These are phyloP conservation scores for Scaptomyza parva DNA, from an alignment of 2,888 invertebrate genomes.

Conservation along the genomic window DNA sequence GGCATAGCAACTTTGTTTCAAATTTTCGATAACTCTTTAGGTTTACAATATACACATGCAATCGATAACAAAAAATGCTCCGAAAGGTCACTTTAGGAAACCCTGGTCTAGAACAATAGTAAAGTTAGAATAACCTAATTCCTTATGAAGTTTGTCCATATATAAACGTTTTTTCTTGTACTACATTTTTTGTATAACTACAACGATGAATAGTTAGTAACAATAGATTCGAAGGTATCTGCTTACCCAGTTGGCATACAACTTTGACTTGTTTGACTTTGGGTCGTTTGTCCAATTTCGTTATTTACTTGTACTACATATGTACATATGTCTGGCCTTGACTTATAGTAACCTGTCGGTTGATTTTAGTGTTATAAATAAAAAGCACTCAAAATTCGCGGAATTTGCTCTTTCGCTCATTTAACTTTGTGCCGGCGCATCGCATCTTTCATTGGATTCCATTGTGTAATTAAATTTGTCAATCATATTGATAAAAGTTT, in stretches of 20 bases:
- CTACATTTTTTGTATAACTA: too few species aligned
- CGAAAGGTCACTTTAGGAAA: too few species aligned
- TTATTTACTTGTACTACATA: slow-evolving; percentile 41
- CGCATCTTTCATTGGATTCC: slow-evolving; percentile 18
- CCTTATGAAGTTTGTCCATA: not conserved
- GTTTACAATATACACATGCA: too few species aligned
- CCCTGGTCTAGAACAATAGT: not conserved
- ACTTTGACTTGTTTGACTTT: slow-evolving; percentile 8
- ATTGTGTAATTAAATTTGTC: slow-evolving; percentile 67
- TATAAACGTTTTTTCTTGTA: too few species aligned
- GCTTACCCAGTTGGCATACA: not conserved
- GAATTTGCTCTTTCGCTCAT: slow-evolving; percentile 52
- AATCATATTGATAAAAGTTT: slow-evolving; percentile 48
- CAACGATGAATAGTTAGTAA: not conserved
- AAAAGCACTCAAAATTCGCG: slow-evolving; percentile 49
- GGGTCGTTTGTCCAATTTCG: slow-evolving; percentile 63
- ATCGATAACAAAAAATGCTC: too few species aligned
- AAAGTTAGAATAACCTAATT: not conserved
- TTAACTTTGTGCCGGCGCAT: slow-evolving; percentile 2
- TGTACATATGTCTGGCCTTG: slow-evolving; percentile 64
- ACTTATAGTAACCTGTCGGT: slow-evolving; percentile 77
- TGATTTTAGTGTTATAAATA: slow-evolving; percentile 80
- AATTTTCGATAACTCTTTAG: too few species aligned
- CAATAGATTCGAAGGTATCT: slow-evolving; percentile 18
- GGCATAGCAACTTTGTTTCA: too few species aligned